These are phyloP conservation scores for Aegotheles bennettii DNA, from an alignment of 2,113 vertebrate species.

Conservation along the genomic window DNA sequence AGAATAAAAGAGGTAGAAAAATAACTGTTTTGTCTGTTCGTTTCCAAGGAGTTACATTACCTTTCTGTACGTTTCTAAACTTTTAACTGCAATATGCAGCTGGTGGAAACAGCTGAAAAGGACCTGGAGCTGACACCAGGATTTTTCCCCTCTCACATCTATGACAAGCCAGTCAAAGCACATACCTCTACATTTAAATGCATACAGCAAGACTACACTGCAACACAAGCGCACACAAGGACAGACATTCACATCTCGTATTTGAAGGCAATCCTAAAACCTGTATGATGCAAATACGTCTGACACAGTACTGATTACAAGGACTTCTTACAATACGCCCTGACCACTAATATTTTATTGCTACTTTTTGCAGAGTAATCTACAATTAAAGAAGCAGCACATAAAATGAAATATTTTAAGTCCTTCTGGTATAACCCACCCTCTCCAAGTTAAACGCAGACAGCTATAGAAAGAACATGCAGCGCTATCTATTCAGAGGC, in stretches of 20 bases:
- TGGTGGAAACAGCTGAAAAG: neutral
- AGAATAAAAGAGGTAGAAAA: neutral
- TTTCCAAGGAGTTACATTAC: neutral
- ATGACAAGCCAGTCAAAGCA: neutral
- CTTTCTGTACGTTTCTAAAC: neutral
- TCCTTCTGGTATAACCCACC: neutral
- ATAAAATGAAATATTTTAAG: neutral
- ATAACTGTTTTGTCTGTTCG: neutral
- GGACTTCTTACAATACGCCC: neutral
- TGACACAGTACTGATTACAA: neutral
- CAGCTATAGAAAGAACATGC: neutral
- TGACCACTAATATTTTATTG: neutral
- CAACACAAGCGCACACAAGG: neutral
- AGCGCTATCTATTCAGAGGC: neutral
- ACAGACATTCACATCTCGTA: neutral
- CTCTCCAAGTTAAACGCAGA: neutral
- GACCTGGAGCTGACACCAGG: neutral
- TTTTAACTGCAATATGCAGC: neutral
- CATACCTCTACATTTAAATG: neutral
- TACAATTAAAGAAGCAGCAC: neutral
- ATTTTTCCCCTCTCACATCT: accelerated
- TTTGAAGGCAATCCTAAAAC: neutral
- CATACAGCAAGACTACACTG: neutral
- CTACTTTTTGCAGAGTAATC: neutral
- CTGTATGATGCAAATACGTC: neutral